Conservation (phyloP, 1,140 invertebrate species). For the Campoletis sonorensis region DNA sequence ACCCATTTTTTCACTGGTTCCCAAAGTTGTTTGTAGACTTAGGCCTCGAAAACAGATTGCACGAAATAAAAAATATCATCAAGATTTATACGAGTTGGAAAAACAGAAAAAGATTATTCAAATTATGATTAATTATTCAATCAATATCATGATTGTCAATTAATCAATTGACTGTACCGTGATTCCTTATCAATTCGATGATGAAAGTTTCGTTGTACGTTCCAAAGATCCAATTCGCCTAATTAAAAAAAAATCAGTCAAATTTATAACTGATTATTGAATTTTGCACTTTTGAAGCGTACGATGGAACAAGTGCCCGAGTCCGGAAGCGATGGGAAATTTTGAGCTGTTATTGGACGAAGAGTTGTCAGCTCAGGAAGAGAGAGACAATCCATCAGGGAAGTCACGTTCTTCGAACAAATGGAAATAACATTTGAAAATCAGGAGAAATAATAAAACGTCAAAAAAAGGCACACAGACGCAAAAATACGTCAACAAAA, state of each 20-base stretch:
- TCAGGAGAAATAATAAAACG: not conserved
- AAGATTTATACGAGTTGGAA: too few relatives aligned
- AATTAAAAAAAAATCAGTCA: too few relatives aligned
- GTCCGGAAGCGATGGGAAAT: slow-evolving; percentile 87
- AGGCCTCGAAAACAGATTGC: not conserved
- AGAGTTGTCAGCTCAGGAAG: slow-evolving; percentile 82
- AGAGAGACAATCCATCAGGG: slow-evolving; percentile 68
- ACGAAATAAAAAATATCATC: too few relatives aligned
- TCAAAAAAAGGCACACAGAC: slow-evolving; percentile 35
- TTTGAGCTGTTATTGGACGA: slow-evolving; percentile 94
- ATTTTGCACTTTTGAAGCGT: slow-evolving; percentile 78
- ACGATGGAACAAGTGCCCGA: slow-evolving; percentile 92
- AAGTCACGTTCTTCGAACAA: slow-evolving; percentile 67
- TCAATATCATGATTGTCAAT: too few relatives aligned
- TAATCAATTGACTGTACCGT: too few relatives aligned
- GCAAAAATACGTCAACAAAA: slow-evolving; percentile 63
- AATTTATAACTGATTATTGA: not conserved
- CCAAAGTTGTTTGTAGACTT: too few relatives aligned
- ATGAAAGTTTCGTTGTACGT: slow-evolving; percentile 61
- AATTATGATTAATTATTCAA: too few relatives aligned
- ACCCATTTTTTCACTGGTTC: too few relatives aligned
- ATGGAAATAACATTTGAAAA: slow-evolving; percentile 66
- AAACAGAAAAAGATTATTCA: too few relatives aligned
- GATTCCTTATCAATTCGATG: too few relatives aligned
- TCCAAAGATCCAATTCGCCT: too few relatives aligned